A percentile compares a stretch with the other conserved stretches of the same genome.
phyloP scores from a whole-genome alignment of 1,140 invertebrate genomes.

The Cylas formicarius region DNA sequence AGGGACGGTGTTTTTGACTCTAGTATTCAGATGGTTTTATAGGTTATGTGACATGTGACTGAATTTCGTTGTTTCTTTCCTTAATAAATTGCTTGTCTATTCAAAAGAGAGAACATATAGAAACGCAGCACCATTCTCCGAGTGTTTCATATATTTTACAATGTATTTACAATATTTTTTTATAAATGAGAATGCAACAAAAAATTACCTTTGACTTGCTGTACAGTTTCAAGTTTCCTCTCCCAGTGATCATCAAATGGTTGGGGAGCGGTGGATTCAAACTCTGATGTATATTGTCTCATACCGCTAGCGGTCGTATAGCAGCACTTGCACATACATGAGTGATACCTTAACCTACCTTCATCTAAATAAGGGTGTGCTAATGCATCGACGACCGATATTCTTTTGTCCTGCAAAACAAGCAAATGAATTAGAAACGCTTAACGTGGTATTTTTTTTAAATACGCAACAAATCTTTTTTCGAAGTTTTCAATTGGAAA shows the following conservation, averaged over 20 bases:
- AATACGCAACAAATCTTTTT: too few species aligned
- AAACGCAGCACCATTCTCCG: neutral
- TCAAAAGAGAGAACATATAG: too few species aligned
- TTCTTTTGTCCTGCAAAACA: constrained; percentile 76
- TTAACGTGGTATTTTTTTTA: neutral
- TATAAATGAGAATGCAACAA: constrained; percentile 1
- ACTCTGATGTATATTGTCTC: constrained; percentile 85
- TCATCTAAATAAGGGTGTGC: constrained; percentile 96
- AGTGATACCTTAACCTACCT: constrained; percentile 95
- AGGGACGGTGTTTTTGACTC: too few species aligned
- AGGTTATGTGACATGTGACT: too few species aligned
- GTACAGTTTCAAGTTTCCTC: constrained; percentile 81
- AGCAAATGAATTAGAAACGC: too few species aligned
- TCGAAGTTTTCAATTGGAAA: too few species aligned
- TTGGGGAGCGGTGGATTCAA: constrained; percentile 83
- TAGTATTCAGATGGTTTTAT: too few species aligned
- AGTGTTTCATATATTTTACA: neutral
- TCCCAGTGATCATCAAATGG: constrained; percentile 94
- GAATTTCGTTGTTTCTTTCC: too few species aligned
- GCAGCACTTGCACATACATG: constrained; percentile 99
- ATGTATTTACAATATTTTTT: constrained; percentile 2
- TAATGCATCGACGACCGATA: constrained; percentile 88
- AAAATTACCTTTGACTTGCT: constrained; percentile 84
- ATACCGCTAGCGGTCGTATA: constrained; percentile 65
- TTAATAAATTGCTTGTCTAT: too few species aligned